A percentile compares a stretch with the other conserved stretches of the same genome.
phyloP scores from a whole-genome alignment of 2,113 vertebrate genomes.

The Eretmochelys imbricata region DNA sequence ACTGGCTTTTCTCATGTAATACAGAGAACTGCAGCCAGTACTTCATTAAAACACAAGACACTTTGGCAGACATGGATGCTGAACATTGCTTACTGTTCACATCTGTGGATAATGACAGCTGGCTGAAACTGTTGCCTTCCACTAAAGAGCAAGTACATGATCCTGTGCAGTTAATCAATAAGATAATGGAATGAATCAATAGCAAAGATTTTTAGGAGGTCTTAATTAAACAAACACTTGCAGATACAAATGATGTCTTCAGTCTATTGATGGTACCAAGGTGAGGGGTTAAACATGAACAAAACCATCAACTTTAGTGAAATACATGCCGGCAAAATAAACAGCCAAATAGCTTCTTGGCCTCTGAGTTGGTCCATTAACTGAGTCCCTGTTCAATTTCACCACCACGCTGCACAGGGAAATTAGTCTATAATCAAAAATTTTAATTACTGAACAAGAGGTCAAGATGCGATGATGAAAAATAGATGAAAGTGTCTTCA shows the following conservation, averaged over 20 bases:
- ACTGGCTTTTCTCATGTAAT: constrained; percentile 71
- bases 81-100: constrained; percentile 78
- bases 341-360: constrained; percentile 68
- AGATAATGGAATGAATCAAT: constrained; percentile 91
- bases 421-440: constrained; percentile 72
- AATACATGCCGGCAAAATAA: constrained; percentile 48
- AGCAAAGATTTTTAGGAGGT: constrained; percentile 94
- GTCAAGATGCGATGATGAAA: constrained; percentile 68
- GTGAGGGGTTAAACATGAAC: constrained; percentile 84
- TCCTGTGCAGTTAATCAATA: constrained; percentile 88
- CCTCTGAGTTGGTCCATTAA: constrained; percentile 66
- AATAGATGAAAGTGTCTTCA: constrained; percentile 46
- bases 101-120: constrained; percentile 77
- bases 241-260: constrained; percentile 95
- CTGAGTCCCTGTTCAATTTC: constrained; percentile 70
- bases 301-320: constrained; percentile 82
- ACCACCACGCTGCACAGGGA: constrained; percentile 51
- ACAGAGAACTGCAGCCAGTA: constrained; percentile 55
- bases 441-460: constrained; percentile 69
- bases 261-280: constrained; percentile 90
- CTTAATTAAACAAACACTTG: constrained; percentile 98
- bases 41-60: constrained; percentile 78
- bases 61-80: constrained; percentile 75
- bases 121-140: constrained; percentile 76
- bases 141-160: constrained; percentile 85